Evolutionary conservation across 2,888 invertebrate species (phyloP).

Genomic region (Torymus texanus): DNA sequence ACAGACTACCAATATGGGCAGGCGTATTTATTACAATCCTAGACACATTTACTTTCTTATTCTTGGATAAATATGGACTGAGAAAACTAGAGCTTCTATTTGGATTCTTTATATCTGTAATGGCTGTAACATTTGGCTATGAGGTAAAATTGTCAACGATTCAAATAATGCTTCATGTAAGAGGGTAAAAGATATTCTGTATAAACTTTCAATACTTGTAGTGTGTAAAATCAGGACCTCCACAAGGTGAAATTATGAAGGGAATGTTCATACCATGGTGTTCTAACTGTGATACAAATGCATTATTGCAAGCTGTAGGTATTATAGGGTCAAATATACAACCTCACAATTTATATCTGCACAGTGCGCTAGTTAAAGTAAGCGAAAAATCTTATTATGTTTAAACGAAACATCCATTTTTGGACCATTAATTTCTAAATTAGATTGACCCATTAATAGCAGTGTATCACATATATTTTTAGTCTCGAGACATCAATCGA

Average conservation of each 20-base stretch:
- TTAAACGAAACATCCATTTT: conserved; percentile 15
- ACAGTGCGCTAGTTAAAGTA: conserved; percentile 92
- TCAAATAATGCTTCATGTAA: background rate
- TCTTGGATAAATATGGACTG: conserved; percentile 89
- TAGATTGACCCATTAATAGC: too few species aligned
- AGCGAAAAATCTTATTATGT: conserved; percentile 25
- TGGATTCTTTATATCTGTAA: conserved; percentile 85
- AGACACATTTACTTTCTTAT: conserved; percentile 92
- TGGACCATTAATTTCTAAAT: too few species aligned
- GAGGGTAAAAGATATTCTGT: too few species aligned
- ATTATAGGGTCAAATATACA: conserved; percentile 93
- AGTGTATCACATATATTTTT: conserved; percentile 52
- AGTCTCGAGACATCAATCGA: conserved; percentile 88
- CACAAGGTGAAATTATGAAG: conserved; percentile 81
- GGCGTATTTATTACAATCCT: conserved; percentile 90
- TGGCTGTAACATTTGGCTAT: conserved; percentile 92
- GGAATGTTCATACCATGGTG: conserved; percentile 91
- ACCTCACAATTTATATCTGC: conserved; percentile 94
- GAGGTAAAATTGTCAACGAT: conserved; percentile 76
- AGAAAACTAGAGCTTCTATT: conserved; percentile 91
- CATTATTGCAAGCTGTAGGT: conserved; percentile 85
- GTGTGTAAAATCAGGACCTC: conserved; percentile 85
- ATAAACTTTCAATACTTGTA: conserved; percentile 65
- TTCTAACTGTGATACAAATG: conserved; percentile 81
- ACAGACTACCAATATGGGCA: conserved; percentile 79